Evolutionary conservation across 2,113 vertebrate species (phyloP).

Genomic region (Tragulus kanchil): DNA sequence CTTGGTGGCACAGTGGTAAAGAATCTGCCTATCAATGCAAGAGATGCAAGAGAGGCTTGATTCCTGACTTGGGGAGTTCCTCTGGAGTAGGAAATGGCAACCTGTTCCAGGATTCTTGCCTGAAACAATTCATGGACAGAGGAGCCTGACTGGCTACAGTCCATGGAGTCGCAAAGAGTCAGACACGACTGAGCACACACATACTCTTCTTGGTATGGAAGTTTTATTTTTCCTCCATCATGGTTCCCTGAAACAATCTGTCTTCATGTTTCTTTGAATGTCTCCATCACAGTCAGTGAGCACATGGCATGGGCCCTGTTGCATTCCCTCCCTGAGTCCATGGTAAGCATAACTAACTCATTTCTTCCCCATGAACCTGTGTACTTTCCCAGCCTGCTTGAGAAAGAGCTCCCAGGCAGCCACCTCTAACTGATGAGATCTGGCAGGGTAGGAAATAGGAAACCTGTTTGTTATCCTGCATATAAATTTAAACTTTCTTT

Average conservation of each 20-base stretch:
- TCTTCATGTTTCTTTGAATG: not conserved
- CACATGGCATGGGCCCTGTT: not conserved
- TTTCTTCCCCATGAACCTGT: not conserved
- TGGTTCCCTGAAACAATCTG: not conserved
- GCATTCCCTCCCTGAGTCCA: not conserved
- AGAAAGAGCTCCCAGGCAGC: not conserved
- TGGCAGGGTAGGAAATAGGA: conserved; percentile 21
- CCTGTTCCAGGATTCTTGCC: not conserved
- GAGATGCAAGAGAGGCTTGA: not conserved
- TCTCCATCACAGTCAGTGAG: not conserved
- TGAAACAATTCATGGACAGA: not conserved
- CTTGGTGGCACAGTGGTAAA: not conserved
- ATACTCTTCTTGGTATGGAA: not conserved
- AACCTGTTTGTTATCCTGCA: conserved; percentile 8
- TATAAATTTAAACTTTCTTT: conserved; percentile 63
- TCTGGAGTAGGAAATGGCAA: not conserved
- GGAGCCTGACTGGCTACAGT: not conserved
- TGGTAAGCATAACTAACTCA: not conserved
- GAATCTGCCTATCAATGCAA: not conserved
- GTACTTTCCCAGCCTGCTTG: not conserved
- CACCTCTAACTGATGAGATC: conserved; percentile 5
- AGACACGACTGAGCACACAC: not conserved
- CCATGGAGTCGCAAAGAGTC: not conserved
- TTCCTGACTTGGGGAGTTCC: not conserved
- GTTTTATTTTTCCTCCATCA: not conserved